phyloP scores from a whole-genome alignment of 2,797 vertebrate genomes.

The Pachyuromys duprasi region DNA sequence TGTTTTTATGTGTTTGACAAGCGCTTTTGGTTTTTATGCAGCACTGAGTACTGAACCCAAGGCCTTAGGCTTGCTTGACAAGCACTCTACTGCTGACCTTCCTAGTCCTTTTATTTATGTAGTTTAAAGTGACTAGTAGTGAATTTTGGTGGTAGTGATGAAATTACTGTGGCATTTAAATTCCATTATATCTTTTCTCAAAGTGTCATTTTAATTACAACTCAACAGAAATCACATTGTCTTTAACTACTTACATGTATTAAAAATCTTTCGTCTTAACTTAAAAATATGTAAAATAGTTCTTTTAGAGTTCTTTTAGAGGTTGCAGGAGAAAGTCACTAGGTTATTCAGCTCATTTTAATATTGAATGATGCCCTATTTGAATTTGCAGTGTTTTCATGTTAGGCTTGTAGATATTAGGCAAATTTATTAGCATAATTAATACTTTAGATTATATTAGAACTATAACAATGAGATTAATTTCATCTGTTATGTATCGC shows the following conservation, averaged over 20 bases:
- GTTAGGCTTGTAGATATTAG: not conserved
- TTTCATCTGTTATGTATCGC: slow-evolving; percentile 23
- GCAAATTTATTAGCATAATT: slow-evolving; percentile 25
- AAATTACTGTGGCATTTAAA: slow-evolving; percentile 32
- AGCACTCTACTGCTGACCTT: not conserved
- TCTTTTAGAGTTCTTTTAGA: slow-evolving; percentile 15
- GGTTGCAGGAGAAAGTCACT: slow-evolving; percentile 26
- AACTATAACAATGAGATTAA: slow-evolving; percentile 31
- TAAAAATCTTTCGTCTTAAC: slow-evolving; percentile 4
- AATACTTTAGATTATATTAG: slow-evolving; percentile 18
- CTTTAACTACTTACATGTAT: slow-evolving; percentile 43
- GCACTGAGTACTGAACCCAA: not conserved
- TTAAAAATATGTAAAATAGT: slow-evolving; percentile 27
- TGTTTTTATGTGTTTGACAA: not conserved
- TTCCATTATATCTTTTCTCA: slow-evolving; percentile 3
- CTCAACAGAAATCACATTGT: not conserved
- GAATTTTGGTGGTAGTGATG: not conserved
- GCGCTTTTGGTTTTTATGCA: not conserved
- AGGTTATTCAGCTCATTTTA: not conserved
- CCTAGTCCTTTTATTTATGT: slow-evolving; percentile 9
- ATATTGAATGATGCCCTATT: slow-evolving; percentile 37
- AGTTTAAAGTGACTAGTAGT: slow-evolving; percentile 21
- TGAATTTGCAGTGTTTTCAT: slow-evolving; percentile 47
- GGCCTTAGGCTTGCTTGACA: not conserved
- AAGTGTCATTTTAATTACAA: slow-evolving; percentile 42